Conservation (phyloP, 2,888 invertebrate species). For the Lottia gigantea region DNA sequence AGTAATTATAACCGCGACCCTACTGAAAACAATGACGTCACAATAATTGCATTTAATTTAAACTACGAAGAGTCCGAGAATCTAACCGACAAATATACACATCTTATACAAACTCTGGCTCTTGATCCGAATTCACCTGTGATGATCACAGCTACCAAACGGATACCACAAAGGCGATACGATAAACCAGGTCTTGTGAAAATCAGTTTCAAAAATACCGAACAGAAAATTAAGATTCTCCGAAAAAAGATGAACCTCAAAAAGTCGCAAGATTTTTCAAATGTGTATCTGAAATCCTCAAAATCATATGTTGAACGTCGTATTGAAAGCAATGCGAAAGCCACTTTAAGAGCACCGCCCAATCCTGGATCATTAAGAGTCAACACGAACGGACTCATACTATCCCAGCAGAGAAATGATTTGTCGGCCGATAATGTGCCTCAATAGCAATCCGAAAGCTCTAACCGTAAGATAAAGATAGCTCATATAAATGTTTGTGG, state of each 20-base stretch:
- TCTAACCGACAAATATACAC: too few species aligned
- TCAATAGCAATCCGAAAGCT: too few species aligned
- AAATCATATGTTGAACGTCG: background rate
- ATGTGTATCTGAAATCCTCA: slow-evolving; percentile 11
- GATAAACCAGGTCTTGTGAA: slow-evolving; percentile 8
- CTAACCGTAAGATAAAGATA: slow-evolving; percentile 1
- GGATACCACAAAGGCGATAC: background rate
- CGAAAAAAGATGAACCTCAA: background rate
- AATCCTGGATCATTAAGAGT: background rate
- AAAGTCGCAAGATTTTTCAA: background rate
- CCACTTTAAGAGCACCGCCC: background rate
- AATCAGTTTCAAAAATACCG: background rate
- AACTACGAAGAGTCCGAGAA: too few species aligned
- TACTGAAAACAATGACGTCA: too few species aligned
- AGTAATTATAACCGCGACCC: too few species aligned
- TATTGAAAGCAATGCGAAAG: background rate
- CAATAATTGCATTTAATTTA: too few species aligned
- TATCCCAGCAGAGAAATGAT: too few species aligned
- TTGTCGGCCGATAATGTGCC: too few species aligned
- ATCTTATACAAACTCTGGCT: too few species aligned
- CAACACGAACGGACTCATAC: background rate
- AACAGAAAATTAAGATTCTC: background rate
- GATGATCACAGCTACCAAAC: too few species aligned
- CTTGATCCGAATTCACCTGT: too few species aligned
- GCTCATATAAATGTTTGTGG: slow-evolving; percentile 17